These are phyloP conservation scores for Epizoanthus rinbou DNA, from an alignment of 92 coral and sea anemone species.

Conservation along the genomic window DNA sequence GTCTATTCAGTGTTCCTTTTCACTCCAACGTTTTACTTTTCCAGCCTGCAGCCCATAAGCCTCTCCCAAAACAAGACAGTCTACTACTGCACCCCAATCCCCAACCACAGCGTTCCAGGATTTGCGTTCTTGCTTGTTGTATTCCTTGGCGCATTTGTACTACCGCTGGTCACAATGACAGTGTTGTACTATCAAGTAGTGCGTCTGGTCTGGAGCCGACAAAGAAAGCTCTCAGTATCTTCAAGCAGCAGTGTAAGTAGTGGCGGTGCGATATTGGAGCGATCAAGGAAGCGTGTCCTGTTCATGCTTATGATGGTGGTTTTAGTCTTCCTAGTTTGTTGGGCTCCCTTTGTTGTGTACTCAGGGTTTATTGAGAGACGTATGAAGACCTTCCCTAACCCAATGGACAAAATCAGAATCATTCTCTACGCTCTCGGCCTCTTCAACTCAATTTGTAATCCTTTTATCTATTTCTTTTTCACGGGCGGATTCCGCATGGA, in stretches of 20 bases:
- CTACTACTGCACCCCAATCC: constrained; percentile 33
- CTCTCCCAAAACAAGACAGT: constrained; percentile 32
- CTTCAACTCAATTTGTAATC: constrained; percentile 65
- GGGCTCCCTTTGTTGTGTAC: constrained; percentile 74
- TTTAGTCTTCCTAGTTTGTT: constrained; percentile 56
- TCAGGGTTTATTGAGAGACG: constrained; percentile 58
- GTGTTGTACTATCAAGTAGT: constrained; percentile 55
- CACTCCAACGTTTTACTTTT: constrained; percentile 64
- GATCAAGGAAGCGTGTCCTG: constrained; percentile 56
- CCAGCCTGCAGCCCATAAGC: constrained; percentile 54
- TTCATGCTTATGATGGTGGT: constrained; percentile 59
- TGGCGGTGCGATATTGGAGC: constrained; percentile 24
- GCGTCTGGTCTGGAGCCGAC: constrained; percentile 63
- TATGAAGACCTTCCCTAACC: constrained; percentile 62
- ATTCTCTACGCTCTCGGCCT: constrained; percentile 61
- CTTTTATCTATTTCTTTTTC: constrained; percentile 70
- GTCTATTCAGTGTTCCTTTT: constrained; percentile 48
- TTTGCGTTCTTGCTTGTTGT: constrained; percentile 32
- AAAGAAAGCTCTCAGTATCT: constrained; percentile 33
- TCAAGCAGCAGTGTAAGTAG: constrained; percentile 23
- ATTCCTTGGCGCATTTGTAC: constrained; percentile 56
- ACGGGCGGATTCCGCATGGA: constrained; percentile 34
- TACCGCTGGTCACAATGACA: constrained; percentile 59
- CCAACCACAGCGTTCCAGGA: constrained; percentile 40
- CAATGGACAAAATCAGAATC: constrained; percentile 57